Base-by-base conservation (phyloP, 2,797 vertebrate species). In the Allenopithecus nigroviridis region DNA sequence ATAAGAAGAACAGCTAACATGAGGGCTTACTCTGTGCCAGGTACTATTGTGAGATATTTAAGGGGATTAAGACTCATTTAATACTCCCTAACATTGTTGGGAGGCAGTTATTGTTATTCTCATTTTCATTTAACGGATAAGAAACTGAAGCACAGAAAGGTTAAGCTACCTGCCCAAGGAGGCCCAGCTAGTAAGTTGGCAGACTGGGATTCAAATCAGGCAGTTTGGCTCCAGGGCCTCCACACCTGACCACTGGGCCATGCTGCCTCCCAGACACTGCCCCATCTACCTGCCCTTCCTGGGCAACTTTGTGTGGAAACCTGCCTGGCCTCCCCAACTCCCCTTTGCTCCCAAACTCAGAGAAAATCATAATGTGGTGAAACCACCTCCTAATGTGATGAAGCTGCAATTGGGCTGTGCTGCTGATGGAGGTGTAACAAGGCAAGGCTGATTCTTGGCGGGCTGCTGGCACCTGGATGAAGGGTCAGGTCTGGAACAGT, bases 391-490 rank as follows among this genome's bases (percentile, higher is more conserved):
- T 55, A 55, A 68, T n/a, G 33, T 68, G 61, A n/a, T 68, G 12
- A 59, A 86, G 85, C 48, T 13, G 16, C 12, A 8, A 3, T 10
- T 19, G n/a, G 36, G 48, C 36, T 36, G 46, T 19, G 16, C 61
- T 74, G 41, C 53, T 86, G 41, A 21, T 41, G 0, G 50, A 43
- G 83, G 22, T 91, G 92, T 95, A 81, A 91, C 80, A 93, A 92
- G 93, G 95, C 80, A 84, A 97, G 91, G 46, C 2, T 70, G 93
- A 97, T 88, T 97, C 95, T 98, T 96, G 92, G 93, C 96, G 95
- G 87, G 95, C 90, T 95, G 78, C 84, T 93, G 86, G 64, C 75
- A 30, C 92, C 70, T 74, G 22, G 93, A 92, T 96, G 94, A 97
- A 94, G 80, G 96, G 75, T 89, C 53, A 94, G 94, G 88, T 90